A percentile compares a stretch with the other conserved stretches of the same genome.
phyloP scores from a whole-genome alignment of 2,888 invertebrate genomes.

The Aleiodes testaceus region DNA sequence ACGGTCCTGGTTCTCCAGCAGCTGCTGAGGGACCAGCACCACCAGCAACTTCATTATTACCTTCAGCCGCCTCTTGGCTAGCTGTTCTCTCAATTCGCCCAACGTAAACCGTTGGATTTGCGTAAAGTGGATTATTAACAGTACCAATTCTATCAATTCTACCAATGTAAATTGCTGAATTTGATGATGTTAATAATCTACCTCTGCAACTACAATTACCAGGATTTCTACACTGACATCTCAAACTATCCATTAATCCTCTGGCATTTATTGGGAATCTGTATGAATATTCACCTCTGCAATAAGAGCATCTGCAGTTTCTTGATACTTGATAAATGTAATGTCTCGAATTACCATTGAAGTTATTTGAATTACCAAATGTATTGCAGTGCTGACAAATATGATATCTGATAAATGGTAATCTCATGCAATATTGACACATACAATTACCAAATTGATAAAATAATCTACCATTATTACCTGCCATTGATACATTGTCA shows the following conservation, averaged over 20 bases:
- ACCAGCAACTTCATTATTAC: conserved; percentile 13
- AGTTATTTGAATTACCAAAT: conserved; percentile 50
- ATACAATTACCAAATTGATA: conserved; percentile 63
- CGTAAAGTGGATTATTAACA: conserved; percentile 67
- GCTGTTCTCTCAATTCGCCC: conserved; percentile 59
- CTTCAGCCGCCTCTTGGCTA: conserved; percentile 37
- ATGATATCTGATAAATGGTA: conserved; percentile 58
- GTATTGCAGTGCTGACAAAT: conserved; percentile 65
- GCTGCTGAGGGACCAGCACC: conserved; percentile 25
- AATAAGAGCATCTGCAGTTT: conserved; percentile 64
- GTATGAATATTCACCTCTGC: conserved; percentile 64
- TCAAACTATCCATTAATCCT: conserved; percentile 58
- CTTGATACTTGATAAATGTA: conserved; percentile 67
- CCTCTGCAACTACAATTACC: conserved; percentile 60
- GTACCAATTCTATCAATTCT: conserved; percentile 59
- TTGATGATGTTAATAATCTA: conserved; percentile 60
- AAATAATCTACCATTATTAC: conserved; percentile 59
- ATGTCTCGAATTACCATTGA: conserved; percentile 60
- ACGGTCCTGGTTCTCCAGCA: conserved; percentile 34
- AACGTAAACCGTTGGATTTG: conserved; percentile 63
- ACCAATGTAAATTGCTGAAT: conserved; percentile 65
- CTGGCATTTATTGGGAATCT: conserved; percentile 59
- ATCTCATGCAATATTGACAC: conserved; percentile 61
- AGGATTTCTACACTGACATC: conserved; percentile 63
- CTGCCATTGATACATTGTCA: conserved; percentile 66